Conservation (phyloP, 2,113 vertebrate species). For the Motacilla alba region DNA sequence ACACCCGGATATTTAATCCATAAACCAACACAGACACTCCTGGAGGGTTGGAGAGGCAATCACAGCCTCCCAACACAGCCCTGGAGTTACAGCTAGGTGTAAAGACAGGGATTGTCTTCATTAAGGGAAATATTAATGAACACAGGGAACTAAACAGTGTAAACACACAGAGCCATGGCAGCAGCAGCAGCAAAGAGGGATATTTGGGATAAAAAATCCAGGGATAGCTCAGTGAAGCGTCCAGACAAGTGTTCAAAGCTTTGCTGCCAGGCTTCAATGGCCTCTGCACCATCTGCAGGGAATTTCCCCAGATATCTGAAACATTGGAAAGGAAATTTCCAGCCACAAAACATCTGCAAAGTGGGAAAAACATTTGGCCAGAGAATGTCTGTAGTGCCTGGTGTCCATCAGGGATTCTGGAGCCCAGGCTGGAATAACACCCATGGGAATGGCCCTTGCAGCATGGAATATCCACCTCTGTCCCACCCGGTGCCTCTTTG, state of each 20-base stretch:
- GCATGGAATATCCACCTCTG: background rate
- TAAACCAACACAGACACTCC: background rate
- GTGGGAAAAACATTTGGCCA: background rate
- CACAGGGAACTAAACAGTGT: background rate
- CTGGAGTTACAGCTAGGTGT: background rate
- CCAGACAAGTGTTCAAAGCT: background rate
- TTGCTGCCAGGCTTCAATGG: background rate
- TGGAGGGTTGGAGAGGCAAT: background rate
- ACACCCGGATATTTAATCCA: background rate
- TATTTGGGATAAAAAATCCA: background rate
- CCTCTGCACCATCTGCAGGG: background rate
- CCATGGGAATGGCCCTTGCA: background rate
- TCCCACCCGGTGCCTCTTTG: background rate
- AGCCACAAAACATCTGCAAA: background rate
- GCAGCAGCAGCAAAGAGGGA: background rate
- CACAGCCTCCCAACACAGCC: background rate
- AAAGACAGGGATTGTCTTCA: background rate
- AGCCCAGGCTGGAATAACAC: accelerated
- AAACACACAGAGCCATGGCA: background rate
- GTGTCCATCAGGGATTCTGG: background rate
- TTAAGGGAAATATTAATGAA: background rate
- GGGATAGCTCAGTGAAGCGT: background rate
- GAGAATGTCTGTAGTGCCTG: background rate
- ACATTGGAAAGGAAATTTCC: background rate
- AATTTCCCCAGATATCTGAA: background rate